Conservation (phyloP, 2,113 vertebrate species). For the Rhinolophus ferrumequinum region DNA sequence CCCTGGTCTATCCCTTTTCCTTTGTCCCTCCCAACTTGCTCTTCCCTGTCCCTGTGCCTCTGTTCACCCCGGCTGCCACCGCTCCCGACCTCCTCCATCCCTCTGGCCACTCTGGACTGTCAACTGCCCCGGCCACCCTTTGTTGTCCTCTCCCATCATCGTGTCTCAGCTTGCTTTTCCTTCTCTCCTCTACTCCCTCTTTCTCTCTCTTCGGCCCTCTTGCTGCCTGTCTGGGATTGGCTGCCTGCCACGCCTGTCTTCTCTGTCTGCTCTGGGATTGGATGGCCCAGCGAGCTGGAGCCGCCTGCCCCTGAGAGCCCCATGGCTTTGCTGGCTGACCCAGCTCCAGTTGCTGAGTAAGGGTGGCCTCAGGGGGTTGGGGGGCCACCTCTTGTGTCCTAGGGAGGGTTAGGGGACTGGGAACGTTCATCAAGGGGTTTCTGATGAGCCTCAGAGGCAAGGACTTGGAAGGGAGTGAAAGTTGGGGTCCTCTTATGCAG, state of each 20-base stretch:
- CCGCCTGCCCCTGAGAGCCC: constrained; percentile 91
- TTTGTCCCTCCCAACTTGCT: not conserved
- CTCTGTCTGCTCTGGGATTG: constrained; percentile 87
- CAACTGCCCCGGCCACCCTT: not conserved
- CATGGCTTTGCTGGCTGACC: constrained; percentile 92
- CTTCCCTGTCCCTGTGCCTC: constrained; percentile 14
- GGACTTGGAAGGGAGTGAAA: not conserved
- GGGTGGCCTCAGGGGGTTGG: constrained; percentile 70
- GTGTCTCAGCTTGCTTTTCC: constrained; percentile 75
- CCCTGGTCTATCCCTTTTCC: not conserved
- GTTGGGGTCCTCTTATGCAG: not conserved
- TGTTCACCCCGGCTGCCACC: not conserved
- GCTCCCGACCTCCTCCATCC: not conserved
- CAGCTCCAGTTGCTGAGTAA: constrained; percentile 94
- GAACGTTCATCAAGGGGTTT: not conserved
- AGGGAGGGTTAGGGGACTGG: constrained; percentile 45
- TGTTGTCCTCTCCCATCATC: not conserved
- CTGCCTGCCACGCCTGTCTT: constrained; percentile 84
- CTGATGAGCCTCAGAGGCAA: not conserved
- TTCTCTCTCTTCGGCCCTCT: constrained; percentile 54
- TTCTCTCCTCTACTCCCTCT: constrained; percentile 72
- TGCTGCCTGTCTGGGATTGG: constrained; percentile 82
- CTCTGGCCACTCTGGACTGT: constrained; percentile 20
- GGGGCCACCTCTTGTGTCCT: not conserved
- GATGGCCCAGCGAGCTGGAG: constrained; percentile 94